A percentile compares a stretch with the other conserved stretches of the same genome.
phyloP scores from a whole-genome alignment of 1,140 invertebrate species.

The Agrypnia vestita region DNA sequence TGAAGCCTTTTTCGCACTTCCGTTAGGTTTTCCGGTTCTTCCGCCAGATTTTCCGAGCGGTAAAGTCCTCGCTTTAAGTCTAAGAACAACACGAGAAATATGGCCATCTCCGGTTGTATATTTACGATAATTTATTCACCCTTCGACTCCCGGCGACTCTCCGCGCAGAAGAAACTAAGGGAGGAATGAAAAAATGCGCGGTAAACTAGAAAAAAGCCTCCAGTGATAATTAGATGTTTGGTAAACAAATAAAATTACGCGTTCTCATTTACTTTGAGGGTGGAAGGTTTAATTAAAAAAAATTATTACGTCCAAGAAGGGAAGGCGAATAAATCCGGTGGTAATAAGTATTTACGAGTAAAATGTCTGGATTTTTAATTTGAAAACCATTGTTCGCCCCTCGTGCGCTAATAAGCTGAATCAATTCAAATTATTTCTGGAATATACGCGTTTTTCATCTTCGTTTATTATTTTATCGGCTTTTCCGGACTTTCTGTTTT shows the following conservation, averaged over 20 bases:
- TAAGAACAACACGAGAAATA: slow-evolving; percentile 56
- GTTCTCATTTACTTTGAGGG: slow-evolving; percentile 47
- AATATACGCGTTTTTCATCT: background rate
- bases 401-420: slow-evolving; percentile 2
- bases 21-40: slow-evolving; percentile 44
- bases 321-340: slow-evolving; percentile 11
- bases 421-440: slow-evolving; percentile 16
- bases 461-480: background rate
- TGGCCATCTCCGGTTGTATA: slow-evolving; percentile 50
- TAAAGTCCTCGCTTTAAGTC: slow-evolving; percentile 24
- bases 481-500: background rate
- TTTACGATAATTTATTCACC: slow-evolving; percentile 59
- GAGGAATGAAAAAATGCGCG: slow-evolving; percentile 1
- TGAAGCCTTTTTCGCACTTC: slow-evolving; percentile 51
- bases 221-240: slow-evolving; percentile 58
- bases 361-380: slow-evolving; percentile 20
- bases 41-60: slow-evolving; percentile 24
- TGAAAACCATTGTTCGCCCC: slow-evolving; percentile 28
- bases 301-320: slow-evolving; percentile 26
- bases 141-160: slow-evolving; percentile 38
- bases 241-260: slow-evolving; percentile 55
- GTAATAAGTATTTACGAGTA: slow-evolving; percentile 16
- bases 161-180: slow-evolving; percentile 22
- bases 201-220: slow-evolving; percentile 42
- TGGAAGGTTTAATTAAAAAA: slow-evolving; percentile 58